Conservation (phyloP, 2,888 invertebrate species). For the Blastobasis adustella region DNA sequence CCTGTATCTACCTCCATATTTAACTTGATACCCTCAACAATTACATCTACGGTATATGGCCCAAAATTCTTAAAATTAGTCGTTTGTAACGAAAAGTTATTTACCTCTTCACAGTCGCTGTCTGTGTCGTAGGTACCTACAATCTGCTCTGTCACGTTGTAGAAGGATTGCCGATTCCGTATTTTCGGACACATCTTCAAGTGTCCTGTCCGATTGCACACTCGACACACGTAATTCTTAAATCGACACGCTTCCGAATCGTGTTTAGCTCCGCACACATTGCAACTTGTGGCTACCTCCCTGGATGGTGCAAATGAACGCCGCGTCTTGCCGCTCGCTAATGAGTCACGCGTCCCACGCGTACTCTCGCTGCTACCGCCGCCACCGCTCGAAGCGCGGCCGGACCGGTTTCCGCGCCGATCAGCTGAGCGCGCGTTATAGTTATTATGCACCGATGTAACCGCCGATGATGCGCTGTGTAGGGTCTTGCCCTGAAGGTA, state of each 20-base stretch:
- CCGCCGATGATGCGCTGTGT: too few relatives aligned
- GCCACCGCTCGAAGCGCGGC: not conserved
- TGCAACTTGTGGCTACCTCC: not conserved
- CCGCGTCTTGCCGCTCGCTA: not conserved
- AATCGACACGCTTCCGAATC: not conserved
- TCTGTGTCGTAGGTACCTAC: not conserved
- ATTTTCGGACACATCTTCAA: not conserved
- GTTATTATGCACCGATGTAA: not conserved
- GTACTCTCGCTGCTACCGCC: not conserved
- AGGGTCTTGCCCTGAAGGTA: too few relatives aligned
- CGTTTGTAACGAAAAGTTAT: constrained; percentile 8
- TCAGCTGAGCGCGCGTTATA: not conserved
- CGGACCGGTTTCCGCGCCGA: not conserved
- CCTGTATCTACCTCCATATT: constrained; percentile 12
- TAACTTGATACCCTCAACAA: constrained; percentile 1
- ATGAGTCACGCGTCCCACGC: not conserved
- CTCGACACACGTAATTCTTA: not conserved
- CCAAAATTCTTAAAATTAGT: constrained; percentile 1
- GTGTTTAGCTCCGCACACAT: not conserved
- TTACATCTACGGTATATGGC: not conserved
- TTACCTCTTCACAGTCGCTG: not conserved
- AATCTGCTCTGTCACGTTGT: not conserved
- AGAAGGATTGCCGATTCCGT: not conserved
- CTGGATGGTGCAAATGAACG: too few relatives aligned
- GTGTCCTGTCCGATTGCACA: not conserved